Percentiles rank a stretch among this genome's conserved stretches.
Evolutionary conservation across 2,888 invertebrate species (phyloP).

Genomic region (Cephus runcator): DNA sequence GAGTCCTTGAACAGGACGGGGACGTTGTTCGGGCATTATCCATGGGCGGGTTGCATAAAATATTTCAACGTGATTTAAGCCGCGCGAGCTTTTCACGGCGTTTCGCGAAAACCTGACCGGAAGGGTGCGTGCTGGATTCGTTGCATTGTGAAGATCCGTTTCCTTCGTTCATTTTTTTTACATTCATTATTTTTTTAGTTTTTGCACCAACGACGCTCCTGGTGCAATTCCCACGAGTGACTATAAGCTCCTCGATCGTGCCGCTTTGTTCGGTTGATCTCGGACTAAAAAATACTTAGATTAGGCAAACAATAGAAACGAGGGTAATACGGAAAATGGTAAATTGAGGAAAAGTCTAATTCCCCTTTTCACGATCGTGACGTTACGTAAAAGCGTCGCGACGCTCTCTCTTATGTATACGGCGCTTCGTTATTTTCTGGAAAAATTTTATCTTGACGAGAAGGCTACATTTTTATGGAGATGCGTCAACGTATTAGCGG

Average conservation of each 20-base stretch:
- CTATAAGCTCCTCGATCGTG: background rate
- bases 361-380: background rate
- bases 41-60: background rate
- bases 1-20: constrained; percentile 1
- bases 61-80: background rate
- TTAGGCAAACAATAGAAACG: background rate
- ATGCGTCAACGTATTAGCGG: constrained; percentile 27
- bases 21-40: constrained; percentile 2
- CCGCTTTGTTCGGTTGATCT: background rate
- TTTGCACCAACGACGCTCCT: background rate
- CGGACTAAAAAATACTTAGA: background rate
- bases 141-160: background rate
- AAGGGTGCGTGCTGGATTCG: background rate
- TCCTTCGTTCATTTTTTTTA: background rate
- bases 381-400: background rate
- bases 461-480: constrained; percentile 22
- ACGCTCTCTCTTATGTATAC: background rate
- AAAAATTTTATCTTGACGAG: background rate
- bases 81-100: background rate
- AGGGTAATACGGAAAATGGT: background rate
- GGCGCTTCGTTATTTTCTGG: background rate
- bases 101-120: background rate
- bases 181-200: background rate
- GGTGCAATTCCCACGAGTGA: background rate
- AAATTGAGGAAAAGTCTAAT: background rate